Evolutionary conservation across 1,140 invertebrate species (phyloP).

Genomic region (Ladona fulva): DNA sequence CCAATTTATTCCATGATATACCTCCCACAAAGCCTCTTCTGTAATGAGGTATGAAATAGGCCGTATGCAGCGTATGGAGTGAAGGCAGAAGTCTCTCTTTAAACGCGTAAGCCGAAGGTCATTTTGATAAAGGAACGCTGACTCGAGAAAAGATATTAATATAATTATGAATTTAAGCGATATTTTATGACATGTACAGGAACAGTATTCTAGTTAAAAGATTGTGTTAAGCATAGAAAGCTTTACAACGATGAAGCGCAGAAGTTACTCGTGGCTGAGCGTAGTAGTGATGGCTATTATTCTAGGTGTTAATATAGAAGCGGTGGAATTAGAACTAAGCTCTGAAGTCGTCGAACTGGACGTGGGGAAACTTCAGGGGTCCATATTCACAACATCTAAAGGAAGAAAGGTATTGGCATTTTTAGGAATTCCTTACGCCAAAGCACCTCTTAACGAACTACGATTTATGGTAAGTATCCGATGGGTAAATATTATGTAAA

Average conservation of each 20-base stretch:
- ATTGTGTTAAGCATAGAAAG: not conserved
- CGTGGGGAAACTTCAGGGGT: not conserved
- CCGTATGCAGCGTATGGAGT: no score
- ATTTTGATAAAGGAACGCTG: not conserved
- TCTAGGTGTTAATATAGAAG: not conserved
- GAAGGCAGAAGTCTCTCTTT: no score
- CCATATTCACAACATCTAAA: not conserved
- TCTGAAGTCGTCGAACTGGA: not conserved
- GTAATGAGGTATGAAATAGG: no score
- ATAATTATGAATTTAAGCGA: not conserved
- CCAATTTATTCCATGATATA: no score
- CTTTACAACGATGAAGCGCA: not conserved
- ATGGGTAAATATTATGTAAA: no score
- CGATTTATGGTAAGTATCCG: slow-evolving; percentile 36
- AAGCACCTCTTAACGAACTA: slow-evolving; percentile 43
- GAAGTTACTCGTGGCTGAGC: not conserved
- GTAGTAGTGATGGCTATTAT: not conserved
- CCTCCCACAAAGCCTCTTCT: no score
- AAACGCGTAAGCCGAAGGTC: not conserved
- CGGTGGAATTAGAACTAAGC: not conserved
- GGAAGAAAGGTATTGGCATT: slow-evolving; percentile 30
- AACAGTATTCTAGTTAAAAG: not conserved
- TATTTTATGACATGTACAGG: no score
- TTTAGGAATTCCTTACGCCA: slow-evolving; percentile 46
- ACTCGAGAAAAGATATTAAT: not conserved